Evolutionary conservation across 2,797 vertebrate genomes (phyloP).

Genomic region (Taeniopygia guttata): DNA sequence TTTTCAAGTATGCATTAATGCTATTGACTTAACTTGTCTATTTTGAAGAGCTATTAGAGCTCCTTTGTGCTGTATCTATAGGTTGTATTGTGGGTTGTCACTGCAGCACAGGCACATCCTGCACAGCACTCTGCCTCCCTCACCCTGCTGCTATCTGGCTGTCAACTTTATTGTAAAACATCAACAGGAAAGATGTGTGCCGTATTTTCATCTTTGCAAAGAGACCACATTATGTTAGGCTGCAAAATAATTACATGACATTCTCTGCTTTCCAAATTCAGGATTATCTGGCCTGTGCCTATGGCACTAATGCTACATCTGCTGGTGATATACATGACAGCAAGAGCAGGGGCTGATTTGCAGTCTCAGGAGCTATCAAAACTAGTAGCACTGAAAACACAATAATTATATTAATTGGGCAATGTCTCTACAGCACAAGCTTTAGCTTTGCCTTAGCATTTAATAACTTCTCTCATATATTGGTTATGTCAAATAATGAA

Average conservation of each 20-base stretch:
- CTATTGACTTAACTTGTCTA: background rate
- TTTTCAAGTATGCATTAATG: background rate
- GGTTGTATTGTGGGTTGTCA: background rate
- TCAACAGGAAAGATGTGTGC: background rate
- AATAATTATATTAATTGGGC: constrained; percentile 20
- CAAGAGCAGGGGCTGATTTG: constrained; percentile 26
- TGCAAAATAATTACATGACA: constrained; percentile 50
- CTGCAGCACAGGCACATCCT: background rate
- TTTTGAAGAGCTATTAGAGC: background rate
- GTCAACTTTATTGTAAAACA: constrained; percentile 35
- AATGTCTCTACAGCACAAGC: background rate
- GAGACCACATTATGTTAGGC: background rate
- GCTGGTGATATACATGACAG: constrained; percentile 41
- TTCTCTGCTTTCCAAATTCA: constrained; percentile 44
- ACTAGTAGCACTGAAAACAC: background rate
- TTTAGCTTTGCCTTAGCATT: background rate
- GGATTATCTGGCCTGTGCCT: constrained; percentile 42
- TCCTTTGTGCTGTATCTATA: background rate
- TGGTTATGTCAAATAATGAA: background rate
- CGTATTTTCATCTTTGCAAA: constrained; percentile 16
- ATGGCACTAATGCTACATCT: constrained; percentile 43
- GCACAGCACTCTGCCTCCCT: background rate
- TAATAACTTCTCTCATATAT: background rate
- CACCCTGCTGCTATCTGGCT: background rate
- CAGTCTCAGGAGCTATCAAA: constrained; percentile 14